Evolutionary conservation across 1,140 invertebrate genomes (phyloP).

Genomic region (Pygmarrhopalites habei): DNA sequence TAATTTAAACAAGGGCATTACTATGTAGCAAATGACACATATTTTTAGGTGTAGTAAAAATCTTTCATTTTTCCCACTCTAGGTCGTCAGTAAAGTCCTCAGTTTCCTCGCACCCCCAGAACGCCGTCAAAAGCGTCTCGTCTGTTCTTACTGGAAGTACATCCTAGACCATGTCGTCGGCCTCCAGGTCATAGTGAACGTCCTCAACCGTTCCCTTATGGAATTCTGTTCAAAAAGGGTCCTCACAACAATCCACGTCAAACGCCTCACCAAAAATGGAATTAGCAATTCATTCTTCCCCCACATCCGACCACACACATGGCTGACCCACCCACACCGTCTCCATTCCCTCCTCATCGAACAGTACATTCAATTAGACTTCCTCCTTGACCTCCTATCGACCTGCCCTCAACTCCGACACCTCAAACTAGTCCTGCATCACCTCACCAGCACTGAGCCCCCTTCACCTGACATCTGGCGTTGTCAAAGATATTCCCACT

Average conservation of each 20-base stretch:
- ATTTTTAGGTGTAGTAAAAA: no score
- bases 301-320: neutral
- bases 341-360: neutral
- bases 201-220: neutral
- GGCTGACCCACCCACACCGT: neutral
- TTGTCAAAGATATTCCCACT: no score
- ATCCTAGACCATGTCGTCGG: neutral
- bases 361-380: neutral
- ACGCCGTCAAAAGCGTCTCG: neutral
- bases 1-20: no score
- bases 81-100: neutral
- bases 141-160: neutral
- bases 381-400: neutral
- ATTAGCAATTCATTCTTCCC: neutral
- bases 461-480: no score
- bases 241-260: neutral
- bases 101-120: neutral
- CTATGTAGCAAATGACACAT: no score
- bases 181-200: neutral
- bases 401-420: neutral
- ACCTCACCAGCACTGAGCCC: no score
- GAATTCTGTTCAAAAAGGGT: neutral
- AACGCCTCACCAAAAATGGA: neutral
- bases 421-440: neutral
- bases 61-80: no score